Conservation (phyloP, 2,797 vertebrate species). For the Myotis planiceps region DNA sequence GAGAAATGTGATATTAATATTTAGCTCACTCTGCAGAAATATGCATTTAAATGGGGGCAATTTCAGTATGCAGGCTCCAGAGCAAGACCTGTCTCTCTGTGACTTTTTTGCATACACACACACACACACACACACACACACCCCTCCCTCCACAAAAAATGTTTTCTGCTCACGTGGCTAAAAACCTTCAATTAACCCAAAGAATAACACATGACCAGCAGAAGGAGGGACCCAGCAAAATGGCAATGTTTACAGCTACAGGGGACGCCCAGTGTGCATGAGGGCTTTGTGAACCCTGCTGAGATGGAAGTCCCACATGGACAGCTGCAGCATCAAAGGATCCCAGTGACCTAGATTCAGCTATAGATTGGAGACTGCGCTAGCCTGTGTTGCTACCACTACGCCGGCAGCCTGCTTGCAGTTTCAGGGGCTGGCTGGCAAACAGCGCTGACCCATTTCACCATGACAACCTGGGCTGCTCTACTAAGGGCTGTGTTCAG, state of each 20-base stretch:
- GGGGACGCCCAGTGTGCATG: constrained; percentile 68
- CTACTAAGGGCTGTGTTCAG: constrained; percentile 65
- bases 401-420: constrained; percentile 85
- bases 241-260: not conserved
- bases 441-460: constrained; percentile 90
- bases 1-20: constrained; percentile 79
- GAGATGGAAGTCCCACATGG: constrained; percentile 80
- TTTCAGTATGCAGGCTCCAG: not conserved
- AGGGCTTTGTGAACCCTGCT: constrained; percentile 79
- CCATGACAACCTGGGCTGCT: constrained; percentile 90
- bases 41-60: constrained; percentile 52
- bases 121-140: not conserved
- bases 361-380: constrained; percentile 87
- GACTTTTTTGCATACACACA: not conserved
- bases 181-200: not conserved
- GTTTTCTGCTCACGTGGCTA: constrained; percentile 27
- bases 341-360: constrained; percentile 93
- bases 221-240: not conserved
- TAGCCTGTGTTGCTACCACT: constrained; percentile 82
- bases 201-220: not conserved
- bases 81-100: not conserved
- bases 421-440: constrained; percentile 87
- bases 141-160: not conserved
- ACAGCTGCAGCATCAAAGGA: constrained; percentile 89
- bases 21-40: constrained; percentile 68